Percentiles rank a stretch among this genome's conserved stretches.
Conservation (phyloP, 2,113 vertebrate species). For the Caretta caretta region DNA sequence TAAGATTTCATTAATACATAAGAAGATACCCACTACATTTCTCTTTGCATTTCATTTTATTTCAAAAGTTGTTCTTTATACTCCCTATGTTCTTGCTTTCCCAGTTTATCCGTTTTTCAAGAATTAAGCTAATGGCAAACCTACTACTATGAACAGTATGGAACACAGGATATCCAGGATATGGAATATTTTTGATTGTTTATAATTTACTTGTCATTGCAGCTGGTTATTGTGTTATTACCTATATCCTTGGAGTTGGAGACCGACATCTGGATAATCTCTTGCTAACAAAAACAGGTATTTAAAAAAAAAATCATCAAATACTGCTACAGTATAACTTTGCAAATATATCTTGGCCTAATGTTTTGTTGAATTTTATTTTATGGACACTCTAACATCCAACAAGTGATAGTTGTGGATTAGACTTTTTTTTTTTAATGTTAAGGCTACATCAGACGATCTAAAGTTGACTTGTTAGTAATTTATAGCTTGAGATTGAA, state of each 20-base stretch:
- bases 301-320: background rate
- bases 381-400: background rate
- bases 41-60: background rate
- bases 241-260: slow-evolving; percentile 97
- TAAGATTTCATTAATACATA: background rate
- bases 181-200: background rate
- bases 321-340: background rate
- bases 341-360: background rate
- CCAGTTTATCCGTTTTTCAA: background rate
- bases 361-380: background rate
- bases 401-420: background rate
- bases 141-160: slow-evolving; percentile 3
- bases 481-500: background rate
- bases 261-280: slow-evolving; percentile 98
- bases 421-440: background rate
- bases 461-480: background rate
- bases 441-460: background rate
- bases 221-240: slow-evolving; percentile 99
- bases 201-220: slow-evolving; percentile 51
- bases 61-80: background rate
- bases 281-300: slow-evolving; percentile 94
- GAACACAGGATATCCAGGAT: slow-evolving; percentile 8
- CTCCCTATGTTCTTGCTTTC: background rate
- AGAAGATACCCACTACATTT: background rate
- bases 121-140: background rate